Percentiles rank a stretch among this genome's conserved stretches.
phyloP scores from a whole-genome alignment of 1,140 invertebrate genomes.

The Battus philenor region DNA sequence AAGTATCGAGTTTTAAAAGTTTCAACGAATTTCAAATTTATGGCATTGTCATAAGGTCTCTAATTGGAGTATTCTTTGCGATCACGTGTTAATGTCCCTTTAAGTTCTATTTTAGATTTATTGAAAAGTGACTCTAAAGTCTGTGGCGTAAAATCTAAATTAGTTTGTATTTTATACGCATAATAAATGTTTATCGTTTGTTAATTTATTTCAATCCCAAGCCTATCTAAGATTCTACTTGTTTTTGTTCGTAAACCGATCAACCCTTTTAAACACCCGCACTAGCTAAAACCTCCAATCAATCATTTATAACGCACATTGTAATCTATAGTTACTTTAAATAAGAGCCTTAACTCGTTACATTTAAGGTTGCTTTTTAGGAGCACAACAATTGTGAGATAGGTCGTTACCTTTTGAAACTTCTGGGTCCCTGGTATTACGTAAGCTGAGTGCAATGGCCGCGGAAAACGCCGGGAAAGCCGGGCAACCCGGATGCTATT shows the following conservation, averaged over 20 bases:
- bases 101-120: background rate
- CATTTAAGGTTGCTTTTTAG: background rate
- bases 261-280: conserved; percentile 46
- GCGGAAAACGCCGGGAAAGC: conserved; percentile 50
- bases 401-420: conserved; percentile 44
- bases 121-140: background rate
- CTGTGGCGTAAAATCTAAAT: background rate
- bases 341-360: background rate
- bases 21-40: conserved; percentile 10
- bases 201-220: background rate
- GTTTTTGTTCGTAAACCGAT: too few species aligned
- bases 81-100: background rate
- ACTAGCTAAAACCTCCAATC: conserved; percentile 49
- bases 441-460: conserved; percentile 70
- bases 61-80: too few species aligned
- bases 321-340: conserved; percentile 9
- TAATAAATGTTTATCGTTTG: background rate
- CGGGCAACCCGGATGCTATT: conserved; percentile 4
- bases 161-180: background rate
- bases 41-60: background rate
- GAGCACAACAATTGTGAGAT: background rate
- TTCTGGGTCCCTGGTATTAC: conserved; percentile 67
- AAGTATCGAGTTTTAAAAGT: conserved; percentile 2
- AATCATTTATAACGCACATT: conserved; percentile 52
- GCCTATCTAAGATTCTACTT: background rate